Conservation (phyloP, 2,113 vertebrate species). For the Reinhardtius hippoglossoides region DNA sequence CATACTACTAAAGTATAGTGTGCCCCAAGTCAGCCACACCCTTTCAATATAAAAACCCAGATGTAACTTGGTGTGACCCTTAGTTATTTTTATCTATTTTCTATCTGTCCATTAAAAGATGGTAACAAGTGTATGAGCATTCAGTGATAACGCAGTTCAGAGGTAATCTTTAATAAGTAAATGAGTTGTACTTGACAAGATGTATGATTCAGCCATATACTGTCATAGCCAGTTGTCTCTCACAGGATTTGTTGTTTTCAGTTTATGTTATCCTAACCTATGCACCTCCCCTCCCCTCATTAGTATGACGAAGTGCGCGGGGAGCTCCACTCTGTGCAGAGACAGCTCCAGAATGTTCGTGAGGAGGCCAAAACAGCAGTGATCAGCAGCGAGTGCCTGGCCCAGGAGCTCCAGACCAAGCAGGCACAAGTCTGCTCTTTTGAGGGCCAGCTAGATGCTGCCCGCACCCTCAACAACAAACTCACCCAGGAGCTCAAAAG, state of each 20-base stretch:
- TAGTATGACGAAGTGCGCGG: slow-evolving; percentile 79
- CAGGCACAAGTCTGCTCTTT: slow-evolving; percentile 80
- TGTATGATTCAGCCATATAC: background rate
- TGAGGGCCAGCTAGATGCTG: slow-evolving; percentile 82
- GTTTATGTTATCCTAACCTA: background rate
- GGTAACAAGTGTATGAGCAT: background rate
- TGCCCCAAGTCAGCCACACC: too few species aligned
- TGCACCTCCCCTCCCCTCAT: background rate
- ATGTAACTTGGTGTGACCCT: background rate
- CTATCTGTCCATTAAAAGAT: background rate
- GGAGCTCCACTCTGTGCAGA: slow-evolving; percentile 74
- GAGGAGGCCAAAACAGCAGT: slow-evolving; percentile 67
- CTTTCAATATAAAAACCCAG: too few species aligned
- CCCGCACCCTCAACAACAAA: slow-evolving; percentile 73
- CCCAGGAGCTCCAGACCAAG: slow-evolving; percentile 81
- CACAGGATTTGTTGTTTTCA: background rate
- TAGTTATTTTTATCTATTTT: background rate
- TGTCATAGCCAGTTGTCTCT: background rate
- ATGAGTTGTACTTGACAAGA: background rate
- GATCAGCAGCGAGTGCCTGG: slow-evolving; percentile 69
- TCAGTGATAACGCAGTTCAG: background rate
- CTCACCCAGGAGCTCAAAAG: slow-evolving; percentile 84
- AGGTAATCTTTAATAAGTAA: background rate
- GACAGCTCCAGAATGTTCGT: slow-evolving; percentile 73
- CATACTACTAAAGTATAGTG: background rate